Percentiles rank a stretch among this genome's conserved stretches.
Evolutionary conservation across 2,888 invertebrate species (phyloP).

Genomic region (Syrphus vitripennis): DNA sequence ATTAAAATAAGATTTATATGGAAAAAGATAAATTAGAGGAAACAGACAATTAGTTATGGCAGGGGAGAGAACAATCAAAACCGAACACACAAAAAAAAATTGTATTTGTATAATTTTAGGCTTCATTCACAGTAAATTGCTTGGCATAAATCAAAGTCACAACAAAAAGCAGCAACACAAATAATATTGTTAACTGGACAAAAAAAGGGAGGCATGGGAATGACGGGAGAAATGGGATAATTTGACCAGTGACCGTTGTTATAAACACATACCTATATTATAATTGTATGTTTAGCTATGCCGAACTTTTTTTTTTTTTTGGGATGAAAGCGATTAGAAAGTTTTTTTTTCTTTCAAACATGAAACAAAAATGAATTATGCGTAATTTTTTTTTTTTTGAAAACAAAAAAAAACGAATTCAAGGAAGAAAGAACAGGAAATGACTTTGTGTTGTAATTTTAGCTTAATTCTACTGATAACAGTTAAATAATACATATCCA

Average conservation of each 20-base stretch:
- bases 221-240: neutral
- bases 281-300: neutral
- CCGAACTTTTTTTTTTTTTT: neutral
- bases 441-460: constrained; percentile 9
- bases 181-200: neutral
- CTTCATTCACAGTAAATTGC: constrained; percentile 11
- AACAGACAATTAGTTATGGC: constrained; percentile 29
- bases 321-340: constrained; percentile 30
- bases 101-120: constrained; percentile 21
- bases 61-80: constrained; percentile 10
- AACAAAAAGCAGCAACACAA: constrained; percentile 2
- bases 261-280: neutral
- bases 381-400: constrained; percentile 7
- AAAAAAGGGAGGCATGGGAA: neutral
- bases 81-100: neutral
- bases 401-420: neutral
- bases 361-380: constrained; percentile 27
- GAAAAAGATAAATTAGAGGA: constrained; percentile 30
- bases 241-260: constrained; percentile 26
- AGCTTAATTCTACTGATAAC: constrained; percentile 7
- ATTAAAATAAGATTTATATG: neutral
- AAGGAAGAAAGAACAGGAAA: neutral
- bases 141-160: constrained; percentile 27
- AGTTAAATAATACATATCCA: neutral
- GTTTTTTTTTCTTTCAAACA: neutral